Percentiles rank a stretch among this genome's conserved stretches.
Conservation (phyloP, 1,140 invertebrate genomes). For the Coptotermes formosanus region DNA sequence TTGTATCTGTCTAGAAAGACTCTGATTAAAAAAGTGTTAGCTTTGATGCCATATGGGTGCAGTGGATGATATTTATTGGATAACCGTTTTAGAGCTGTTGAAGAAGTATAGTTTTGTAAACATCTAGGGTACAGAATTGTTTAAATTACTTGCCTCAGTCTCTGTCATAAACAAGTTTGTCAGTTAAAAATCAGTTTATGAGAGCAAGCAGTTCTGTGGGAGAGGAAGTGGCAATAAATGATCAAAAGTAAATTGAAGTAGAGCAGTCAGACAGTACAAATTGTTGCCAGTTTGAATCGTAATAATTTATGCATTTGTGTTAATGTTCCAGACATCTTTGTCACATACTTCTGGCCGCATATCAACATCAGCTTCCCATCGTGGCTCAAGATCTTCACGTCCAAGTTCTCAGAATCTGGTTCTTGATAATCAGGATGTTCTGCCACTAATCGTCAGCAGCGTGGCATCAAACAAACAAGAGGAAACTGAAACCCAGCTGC, state of each 20-base stretch:
- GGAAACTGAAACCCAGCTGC: background rate
- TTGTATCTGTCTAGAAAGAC: too few species aligned
- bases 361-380: background rate
- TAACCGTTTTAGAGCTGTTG: too few species aligned
- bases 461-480: background rate
- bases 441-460: background rate
- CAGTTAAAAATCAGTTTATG: background rate
- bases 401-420: background rate
- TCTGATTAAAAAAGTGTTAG: too few species aligned
- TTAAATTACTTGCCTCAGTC: too few species aligned
- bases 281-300: background rate
- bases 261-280: background rate
- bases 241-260: background rate
- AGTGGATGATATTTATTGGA: too few species aligned
- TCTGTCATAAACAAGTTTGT: background rate
- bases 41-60: too few species aligned
- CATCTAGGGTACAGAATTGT: too few species aligned
- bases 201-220: background rate
- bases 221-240: background rate
- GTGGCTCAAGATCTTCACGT: background rate
- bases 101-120: too few species aligned
- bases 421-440: background rate
- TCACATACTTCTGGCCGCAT: background rate
- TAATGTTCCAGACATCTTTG: conserved; percentile 6
- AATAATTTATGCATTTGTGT: background rate